Evolutionary conservation across 2,113 vertebrate species (phyloP), one percentile per base, ranked within the genome.

Genomic region (Erythrolamprus reginae): DNA sequence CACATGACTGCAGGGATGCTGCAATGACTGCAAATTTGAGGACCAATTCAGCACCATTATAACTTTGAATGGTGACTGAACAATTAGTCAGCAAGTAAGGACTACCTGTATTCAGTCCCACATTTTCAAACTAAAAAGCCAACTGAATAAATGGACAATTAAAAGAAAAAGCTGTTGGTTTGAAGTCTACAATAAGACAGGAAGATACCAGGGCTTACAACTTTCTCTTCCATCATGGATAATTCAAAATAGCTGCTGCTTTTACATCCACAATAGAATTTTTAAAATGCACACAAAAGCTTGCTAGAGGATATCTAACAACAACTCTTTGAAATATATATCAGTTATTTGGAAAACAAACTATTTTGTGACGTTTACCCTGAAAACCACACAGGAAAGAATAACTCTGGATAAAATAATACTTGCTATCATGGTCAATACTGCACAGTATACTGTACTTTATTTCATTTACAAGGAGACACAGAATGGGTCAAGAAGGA

Each of bases 401-500:
- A 10, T 0, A 91, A 53, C n/a, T n/a, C n/a, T n/a, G n/a, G n/a
- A n/a, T n/a, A n/a, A 84, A 89, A 91, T 87, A 93, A 94, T 90
- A 95, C 33, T 85, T 93, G 88, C 86, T 93, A 92, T 92, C 91
- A 90, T 90, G 48, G 0, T 0, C 61, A 91, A 93, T 90, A 89
- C 84, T 86, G 55, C 70, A 45, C 45, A 65, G n/a, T 0, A 77
- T 86, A 5, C 93, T 95, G 93, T 91, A 94, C 93, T 95, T 94
- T 90, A 94, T 90, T 95, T 93, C 93, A 94, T 94, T 28, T 96
- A 93, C 86, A 55, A 93, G 89, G 90, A 91, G 93, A 91, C 93
- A 92, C 0, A 5, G 89, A 94, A 93, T 93, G 92, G 92, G 84
- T 83, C 38, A 93, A 92, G 92, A 94, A 94, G 91, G 90, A 91